Evolutionary conservation across 2,888 invertebrate species (phyloP).

Genomic region (Eristalis arbustorum): DNA sequence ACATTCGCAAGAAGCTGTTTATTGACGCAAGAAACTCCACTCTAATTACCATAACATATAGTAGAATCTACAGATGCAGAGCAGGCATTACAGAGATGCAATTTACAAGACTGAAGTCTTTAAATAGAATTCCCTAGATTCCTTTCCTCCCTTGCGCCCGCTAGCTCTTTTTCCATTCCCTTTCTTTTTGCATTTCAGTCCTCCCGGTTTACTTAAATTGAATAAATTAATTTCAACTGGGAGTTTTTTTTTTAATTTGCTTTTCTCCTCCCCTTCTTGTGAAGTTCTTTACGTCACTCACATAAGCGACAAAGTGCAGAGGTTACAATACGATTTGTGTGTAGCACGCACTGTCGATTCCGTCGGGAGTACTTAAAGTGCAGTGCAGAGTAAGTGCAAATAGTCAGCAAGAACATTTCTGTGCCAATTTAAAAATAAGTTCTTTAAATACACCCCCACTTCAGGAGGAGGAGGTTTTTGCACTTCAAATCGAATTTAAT

Average conservation of each 20-base stretch:
- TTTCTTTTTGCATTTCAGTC: background rate
- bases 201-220: constrained; percentile 31
- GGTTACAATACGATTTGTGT: constrained; percentile 41
- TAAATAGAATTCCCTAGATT: constrained; percentile 49
- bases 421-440: constrained; percentile 53
- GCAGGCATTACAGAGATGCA: background rate
- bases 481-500: constrained; percentile 53
- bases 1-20: background rate
- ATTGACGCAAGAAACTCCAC: background rate
- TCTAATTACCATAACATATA: background rate
- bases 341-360: constrained; percentile 1
- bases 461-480: background rate
- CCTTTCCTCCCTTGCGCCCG: background rate
- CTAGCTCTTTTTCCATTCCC: constrained; percentile 8
- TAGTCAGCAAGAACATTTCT: constrained; percentile 36
- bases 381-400: background rate
- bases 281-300: constrained; percentile 19
- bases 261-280: background rate
- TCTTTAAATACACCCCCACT: constrained; percentile 28
- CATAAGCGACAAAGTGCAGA: constrained; percentile 41
- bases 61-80: background rate
- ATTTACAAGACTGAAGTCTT: constrained; percentile 21
- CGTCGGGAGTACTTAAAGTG: background rate
- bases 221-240: constrained; percentile 55
- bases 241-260: background rate